Evolutionary conservation across 2,888 invertebrate species (phyloP).

Genomic region (Frankliniella fusca): DNA sequence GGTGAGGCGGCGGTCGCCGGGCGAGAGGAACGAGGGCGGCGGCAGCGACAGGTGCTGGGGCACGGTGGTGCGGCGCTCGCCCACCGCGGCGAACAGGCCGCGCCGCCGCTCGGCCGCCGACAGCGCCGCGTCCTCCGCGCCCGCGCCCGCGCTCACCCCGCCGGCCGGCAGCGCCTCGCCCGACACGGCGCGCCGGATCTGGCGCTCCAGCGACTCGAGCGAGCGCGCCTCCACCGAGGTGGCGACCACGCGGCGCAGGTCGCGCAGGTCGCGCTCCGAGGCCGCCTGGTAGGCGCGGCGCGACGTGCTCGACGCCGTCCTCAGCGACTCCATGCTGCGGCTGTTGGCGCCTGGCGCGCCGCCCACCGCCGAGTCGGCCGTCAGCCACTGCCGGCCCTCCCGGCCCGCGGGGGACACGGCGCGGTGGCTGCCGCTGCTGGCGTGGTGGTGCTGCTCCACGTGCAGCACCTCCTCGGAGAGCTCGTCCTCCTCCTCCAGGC

Average conservation of each 20-base stretch:
- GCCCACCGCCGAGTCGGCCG: slow-evolving; percentile 39
- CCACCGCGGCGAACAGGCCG: slow-evolving; percentile 56
- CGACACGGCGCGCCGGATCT: slow-evolving; percentile 58
- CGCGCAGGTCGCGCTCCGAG: slow-evolving; percentile 52
- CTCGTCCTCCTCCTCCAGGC: slow-evolving; percentile 28
- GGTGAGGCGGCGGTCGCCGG: slow-evolving; percentile 61
- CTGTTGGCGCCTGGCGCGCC: slow-evolving; percentile 34
- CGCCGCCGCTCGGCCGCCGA: slow-evolving; percentile 61
- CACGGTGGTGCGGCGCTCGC: slow-evolving; percentile 53
- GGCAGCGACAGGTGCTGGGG: slow-evolving; percentile 68
- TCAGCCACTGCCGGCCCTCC: slow-evolving; percentile 42
- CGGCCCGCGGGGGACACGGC: slow-evolving; percentile 42
- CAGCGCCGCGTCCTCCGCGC: slow-evolving; percentile 44
- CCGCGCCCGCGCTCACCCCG: slow-evolving; percentile 43
- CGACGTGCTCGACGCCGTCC: slow-evolving; percentile 30
- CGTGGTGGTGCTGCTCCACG: slow-evolving; percentile 42
- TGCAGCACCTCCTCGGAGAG: not conserved
- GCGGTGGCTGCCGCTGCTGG: slow-evolving; percentile 45
- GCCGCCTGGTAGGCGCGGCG: slow-evolving; percentile 33
- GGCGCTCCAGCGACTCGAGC: slow-evolving; percentile 55
- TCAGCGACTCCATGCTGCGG: slow-evolving; percentile 32
- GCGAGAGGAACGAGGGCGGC: slow-evolving; percentile 59
- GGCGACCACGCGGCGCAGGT: slow-evolving; percentile 60
- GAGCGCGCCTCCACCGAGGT: slow-evolving; percentile 55
- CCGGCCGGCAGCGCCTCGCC: slow-evolving; percentile 55